Evolutionary conservation across 2,113 vertebrate genomes (phyloP).

Genomic region (Pycnonotus jocosus): DNA sequence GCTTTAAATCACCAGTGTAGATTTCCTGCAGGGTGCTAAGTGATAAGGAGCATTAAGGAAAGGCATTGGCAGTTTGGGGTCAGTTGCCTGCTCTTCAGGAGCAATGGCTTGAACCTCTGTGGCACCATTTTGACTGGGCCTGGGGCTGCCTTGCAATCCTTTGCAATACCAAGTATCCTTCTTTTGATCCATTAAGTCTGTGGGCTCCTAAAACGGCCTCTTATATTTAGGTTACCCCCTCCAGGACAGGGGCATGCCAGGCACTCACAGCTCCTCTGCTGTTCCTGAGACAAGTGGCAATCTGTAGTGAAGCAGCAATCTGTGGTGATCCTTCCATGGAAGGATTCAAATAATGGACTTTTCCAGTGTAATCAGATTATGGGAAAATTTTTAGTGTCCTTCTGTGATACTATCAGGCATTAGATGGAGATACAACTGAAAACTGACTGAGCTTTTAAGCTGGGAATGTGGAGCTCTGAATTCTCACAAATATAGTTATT

Average conservation of each 20-base stretch:
- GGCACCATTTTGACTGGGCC: neutral
- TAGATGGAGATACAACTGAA: neutral
- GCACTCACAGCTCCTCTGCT: neutral
- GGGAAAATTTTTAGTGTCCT: neutral
- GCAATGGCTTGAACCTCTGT: neutral
- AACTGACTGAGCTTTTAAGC: neutral
- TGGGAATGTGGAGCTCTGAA: neutral
- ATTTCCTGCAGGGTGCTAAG: neutral
- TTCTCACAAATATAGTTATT: neutral
- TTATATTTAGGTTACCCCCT: neutral
- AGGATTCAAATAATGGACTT: neutral
- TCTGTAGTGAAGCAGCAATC: neutral
- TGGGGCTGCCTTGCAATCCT: neutral
- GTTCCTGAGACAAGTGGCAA: neutral
- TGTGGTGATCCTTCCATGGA: neutral
- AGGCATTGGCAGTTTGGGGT: neutral
- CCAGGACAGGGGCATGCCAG: rapidly evolving
- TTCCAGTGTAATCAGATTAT: neutral
- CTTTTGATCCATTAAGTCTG: neutral
- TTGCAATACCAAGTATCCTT: neutral
- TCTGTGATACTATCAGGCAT: neutral
- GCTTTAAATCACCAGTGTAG: neutral
- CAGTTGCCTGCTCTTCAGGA: neutral
- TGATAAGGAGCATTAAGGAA: neutral
- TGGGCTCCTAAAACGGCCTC: neutral